phyloP scores from a whole-genome alignment of 1,140 invertebrate species.

The Augochlora pura region DNA sequence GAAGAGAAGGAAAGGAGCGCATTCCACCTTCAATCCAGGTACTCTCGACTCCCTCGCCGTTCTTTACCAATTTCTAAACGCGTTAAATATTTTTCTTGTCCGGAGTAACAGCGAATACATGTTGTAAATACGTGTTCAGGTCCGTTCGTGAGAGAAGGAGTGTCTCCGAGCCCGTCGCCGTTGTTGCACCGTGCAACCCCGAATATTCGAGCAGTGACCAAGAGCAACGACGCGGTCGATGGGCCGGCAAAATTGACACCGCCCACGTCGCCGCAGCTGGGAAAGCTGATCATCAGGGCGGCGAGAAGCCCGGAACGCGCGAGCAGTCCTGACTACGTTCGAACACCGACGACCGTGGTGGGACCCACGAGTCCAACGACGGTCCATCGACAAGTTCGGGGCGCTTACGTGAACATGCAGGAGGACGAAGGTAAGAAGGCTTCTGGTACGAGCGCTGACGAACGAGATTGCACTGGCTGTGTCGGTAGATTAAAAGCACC shows the following conservation, averaged over 20 bases:
- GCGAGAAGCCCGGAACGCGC: constrained; percentile 81
- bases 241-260: constrained; percentile 65
- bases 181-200: constrained; percentile 74
- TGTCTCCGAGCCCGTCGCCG: constrained; percentile 77
- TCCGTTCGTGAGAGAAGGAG: constrained; percentile 76
- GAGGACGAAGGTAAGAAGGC: constrained; percentile 83
- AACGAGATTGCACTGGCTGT: constrained; percentile 70
- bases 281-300: constrained; percentile 85
- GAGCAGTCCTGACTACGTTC: constrained; percentile 82
- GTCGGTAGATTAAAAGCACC: constrained; percentile 70
- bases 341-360: constrained; percentile 82
- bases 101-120: too few species aligned
- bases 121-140: constrained; percentile 54
- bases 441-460: constrained; percentile 79
- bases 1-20: constrained; percentile 88
- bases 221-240: constrained; percentile 74
- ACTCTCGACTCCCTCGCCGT: too few species aligned
- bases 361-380: constrained; percentile 80
- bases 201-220: constrained; percentile 75
- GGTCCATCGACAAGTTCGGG: constrained; percentile 77
- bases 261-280: constrained; percentile 67
- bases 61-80: too few species aligned
- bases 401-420: constrained; percentile 87
- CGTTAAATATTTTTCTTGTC: too few species aligned
- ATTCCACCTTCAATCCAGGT: constrained; percentile 92